Percentiles rank a stretch among this genome's conserved stretches.
Conservation (phyloP, 2,797 vertebrate genomes). For the Helostoma temminkii region DNA sequence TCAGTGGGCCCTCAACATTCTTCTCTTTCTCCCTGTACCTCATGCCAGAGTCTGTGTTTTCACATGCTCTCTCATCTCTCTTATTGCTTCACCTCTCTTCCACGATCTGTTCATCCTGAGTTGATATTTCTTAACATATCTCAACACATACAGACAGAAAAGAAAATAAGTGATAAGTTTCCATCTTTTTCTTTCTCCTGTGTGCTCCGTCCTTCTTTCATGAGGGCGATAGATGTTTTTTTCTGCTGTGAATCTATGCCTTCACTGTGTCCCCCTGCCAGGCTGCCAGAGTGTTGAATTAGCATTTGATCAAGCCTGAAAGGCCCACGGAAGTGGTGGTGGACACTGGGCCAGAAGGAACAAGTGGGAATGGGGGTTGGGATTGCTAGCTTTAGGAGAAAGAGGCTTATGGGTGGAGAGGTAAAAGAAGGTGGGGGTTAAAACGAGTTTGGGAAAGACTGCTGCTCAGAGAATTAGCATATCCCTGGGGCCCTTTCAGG, state of each 20-base stretch:
- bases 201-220: constrained; percentile 24
- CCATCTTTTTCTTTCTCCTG: constrained; percentile 8
- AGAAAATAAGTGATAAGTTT: not conserved
- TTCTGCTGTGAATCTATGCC: constrained; percentile 67
- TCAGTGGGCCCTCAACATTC: constrained; percentile 18
- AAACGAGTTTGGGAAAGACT: constrained; percentile 65
- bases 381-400: constrained; percentile 54
- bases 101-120: not conserved
- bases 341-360: constrained; percentile 55
- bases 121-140: not conserved
- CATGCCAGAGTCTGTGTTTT: not conserved
- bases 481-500: constrained; percentile 67
- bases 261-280: constrained; percentile 69
- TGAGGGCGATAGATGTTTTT: constrained; percentile 22
- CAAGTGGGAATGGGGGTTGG: constrained; percentile 48
- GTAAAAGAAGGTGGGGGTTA: constrained; percentile 60
- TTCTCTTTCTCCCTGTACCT: constrained; percentile 6
- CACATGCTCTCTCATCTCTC: not conserved
- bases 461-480: constrained; percentile 67
- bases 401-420: constrained; percentile 62
- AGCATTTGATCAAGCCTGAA: constrained; percentile 79
- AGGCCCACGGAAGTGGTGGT: constrained; percentile 70
- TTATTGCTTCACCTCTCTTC: not conserved
- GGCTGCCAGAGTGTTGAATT: constrained; percentile 75
- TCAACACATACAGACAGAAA: not conserved